Evolutionary conservation across 2,797 vertebrate genomes (phyloP).

Genomic region (Orientallactaga sibirica): DNA sequence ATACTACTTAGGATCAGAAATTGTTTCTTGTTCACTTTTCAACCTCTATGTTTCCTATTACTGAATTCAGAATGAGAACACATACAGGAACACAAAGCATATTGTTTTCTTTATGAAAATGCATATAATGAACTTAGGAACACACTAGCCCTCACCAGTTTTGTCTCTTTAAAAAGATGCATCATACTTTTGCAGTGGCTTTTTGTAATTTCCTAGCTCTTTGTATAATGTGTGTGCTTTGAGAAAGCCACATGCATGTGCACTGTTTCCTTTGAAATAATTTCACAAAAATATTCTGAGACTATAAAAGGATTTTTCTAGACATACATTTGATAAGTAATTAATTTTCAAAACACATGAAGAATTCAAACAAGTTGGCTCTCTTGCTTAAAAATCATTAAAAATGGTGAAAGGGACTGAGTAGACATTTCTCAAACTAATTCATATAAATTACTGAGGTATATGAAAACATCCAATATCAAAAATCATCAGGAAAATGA

Average conservation of each 20-base stretch:
- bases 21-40: background rate
- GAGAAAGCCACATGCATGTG: background rate
- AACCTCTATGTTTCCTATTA: slow-evolving; percentile 11
- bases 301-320: slow-evolving; percentile 15
- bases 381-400: background rate
- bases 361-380: background rate
- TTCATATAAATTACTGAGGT: background rate
- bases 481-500: background rate
- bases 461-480: background rate
- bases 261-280: slow-evolving; percentile 41
- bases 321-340: background rate
- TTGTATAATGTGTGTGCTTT: slow-evolving; percentile 37
- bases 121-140: too few species aligned
- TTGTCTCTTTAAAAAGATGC: background rate
- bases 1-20: slow-evolving; percentile 30
- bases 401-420: background rate
- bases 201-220: background rate
- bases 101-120: slow-evolving; percentile 35
- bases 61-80: slow-evolving; percentile 35
- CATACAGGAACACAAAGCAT: background rate
- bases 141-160: background rate
- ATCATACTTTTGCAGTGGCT: background rate
- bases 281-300: slow-evolving; percentile 38
- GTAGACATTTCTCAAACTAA: background rate
- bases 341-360: background rate